These are phyloP conservation scores for Tichodroma muraria DNA, from an alignment of 2,113 vertebrate genomes.

Conservation along the genomic window DNA sequence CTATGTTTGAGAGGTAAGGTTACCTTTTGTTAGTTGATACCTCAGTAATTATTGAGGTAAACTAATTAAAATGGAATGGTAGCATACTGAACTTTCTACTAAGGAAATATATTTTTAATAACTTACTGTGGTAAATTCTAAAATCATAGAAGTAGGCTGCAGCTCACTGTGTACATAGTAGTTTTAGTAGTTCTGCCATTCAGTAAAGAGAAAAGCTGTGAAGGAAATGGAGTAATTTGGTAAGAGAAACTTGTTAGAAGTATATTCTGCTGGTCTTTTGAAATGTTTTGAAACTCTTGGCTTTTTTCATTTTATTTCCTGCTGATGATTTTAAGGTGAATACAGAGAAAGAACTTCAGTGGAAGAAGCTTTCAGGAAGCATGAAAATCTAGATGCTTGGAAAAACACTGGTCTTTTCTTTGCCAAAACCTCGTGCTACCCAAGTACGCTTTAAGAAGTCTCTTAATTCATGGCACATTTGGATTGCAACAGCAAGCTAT, in stretches of 20 bases:
- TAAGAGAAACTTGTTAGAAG: not conserved
- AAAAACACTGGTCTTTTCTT: not conserved
- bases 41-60: not conserved
- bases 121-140: not conserved
- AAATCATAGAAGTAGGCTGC: not conserved
- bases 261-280: not conserved
- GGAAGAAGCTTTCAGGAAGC: not conserved
- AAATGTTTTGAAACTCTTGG: not conserved
- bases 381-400: not conserved
- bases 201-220: not conserved
- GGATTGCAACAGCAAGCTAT: not conserved
- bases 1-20: not conserved
- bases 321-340: not conserved
- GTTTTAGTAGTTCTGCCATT: not conserved
- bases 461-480: not conserved
- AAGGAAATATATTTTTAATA: not conserved
- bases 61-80: not conserved
- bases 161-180: not conserved
- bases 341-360: not conserved
- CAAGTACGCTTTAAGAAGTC: not conserved
- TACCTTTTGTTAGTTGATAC: not conserved
- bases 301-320: not conserved
- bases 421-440: not conserved
- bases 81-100: not conserved
- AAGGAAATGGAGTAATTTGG: not conserved